Percentiles rank a stretch among this genome's conserved stretches.
Conservation (phyloP, 2,113 vertebrate genomes). For the Lophotis ruficrista region DNA sequence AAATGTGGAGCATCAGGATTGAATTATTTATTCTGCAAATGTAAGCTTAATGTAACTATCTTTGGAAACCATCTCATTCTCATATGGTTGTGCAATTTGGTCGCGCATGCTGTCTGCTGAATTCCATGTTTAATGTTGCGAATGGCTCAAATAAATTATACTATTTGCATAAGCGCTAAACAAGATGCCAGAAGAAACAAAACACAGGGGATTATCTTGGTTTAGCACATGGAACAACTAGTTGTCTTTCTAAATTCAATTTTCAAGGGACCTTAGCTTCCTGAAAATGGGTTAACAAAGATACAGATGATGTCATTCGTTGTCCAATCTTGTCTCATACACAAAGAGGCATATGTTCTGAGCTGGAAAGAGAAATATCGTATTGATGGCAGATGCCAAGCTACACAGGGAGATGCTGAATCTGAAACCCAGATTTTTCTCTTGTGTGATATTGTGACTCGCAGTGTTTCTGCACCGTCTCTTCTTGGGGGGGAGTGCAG, state of each 20-base stretch:
- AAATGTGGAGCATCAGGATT: conserved; percentile 47
- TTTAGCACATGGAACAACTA: not conserved
- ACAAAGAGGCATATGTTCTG: not conserved
- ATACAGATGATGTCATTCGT: conserved; percentile 16
- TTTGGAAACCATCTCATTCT: conserved; percentile 45
- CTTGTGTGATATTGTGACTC: not conserved
- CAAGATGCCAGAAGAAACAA: not conserved
- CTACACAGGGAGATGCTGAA: not conserved
- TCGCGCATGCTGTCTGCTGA: not conserved
- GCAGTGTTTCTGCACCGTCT: not conserved
- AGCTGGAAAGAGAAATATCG: not conserved
- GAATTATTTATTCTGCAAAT: conserved; percentile 67
- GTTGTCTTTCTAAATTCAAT: not conserved
- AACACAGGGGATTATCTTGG: not conserved
- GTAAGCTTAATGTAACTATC: conserved; percentile 42
- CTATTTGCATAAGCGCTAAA: not conserved
- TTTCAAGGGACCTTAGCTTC: not conserved
- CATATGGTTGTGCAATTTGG: not conserved
- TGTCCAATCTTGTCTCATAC: not conserved
- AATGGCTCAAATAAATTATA: conserved; percentile 1
- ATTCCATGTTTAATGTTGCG: not conserved
- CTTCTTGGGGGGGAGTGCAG: not conserved
- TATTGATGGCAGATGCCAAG: not conserved
- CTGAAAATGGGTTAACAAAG: conserved; percentile 20
- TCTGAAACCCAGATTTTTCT: conserved; percentile 10